Evolutionary conservation across 1,140 invertebrate species (phyloP), one percentile per base, ranked within the genome.

Genomic region (Homalodisca vitripennis): DNA sequence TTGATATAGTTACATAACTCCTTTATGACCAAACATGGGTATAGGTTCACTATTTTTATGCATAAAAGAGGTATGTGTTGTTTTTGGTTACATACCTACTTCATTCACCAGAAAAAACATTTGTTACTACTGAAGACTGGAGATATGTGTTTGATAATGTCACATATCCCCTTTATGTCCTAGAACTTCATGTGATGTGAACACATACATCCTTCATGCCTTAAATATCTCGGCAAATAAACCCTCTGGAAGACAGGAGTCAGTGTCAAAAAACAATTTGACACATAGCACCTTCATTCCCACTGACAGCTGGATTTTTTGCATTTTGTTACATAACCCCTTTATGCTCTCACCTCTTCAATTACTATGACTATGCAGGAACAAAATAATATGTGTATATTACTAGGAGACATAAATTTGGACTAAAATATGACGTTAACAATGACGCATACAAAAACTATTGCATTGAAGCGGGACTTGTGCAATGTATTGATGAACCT

Each of bases 281-380:
- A 55, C 51, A 55, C 51, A 55, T 55, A 55, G 22, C 51, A 12
- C 51, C 51, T 55, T 55, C 51, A 55, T 55, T 55, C 51, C 10
- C 24, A 12, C 51, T 55, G 51, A 55, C 51, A 55, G 51, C 51
- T 55, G 51, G 51, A 55, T 12, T 55, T 55, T 55, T 55, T 55
- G 51, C 51, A 55, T 24, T 55, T 55, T 24, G 24, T 55, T 10
- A 14, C 14, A 14, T 55, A 14, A 55, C 24, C 51, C 24, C 51
- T 55, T 55, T 24, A 55, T 55, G 34, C 34, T 10, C 34, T 41
- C 34, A 41, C 34, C 34, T 41, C 34, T 41, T 41, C 17, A 41
- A 41, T 41, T 41, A n/a, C n/a, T n/a, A n/a, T n/a, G n/a, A n/a
- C n/a, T n/a, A n/a, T n/a, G n/a, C n/a, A n/a, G n/a, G n/a, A n/a